Conservation (phyloP, 2,113 vertebrate genomes). For the Rhagologus leucostigma region DNA sequence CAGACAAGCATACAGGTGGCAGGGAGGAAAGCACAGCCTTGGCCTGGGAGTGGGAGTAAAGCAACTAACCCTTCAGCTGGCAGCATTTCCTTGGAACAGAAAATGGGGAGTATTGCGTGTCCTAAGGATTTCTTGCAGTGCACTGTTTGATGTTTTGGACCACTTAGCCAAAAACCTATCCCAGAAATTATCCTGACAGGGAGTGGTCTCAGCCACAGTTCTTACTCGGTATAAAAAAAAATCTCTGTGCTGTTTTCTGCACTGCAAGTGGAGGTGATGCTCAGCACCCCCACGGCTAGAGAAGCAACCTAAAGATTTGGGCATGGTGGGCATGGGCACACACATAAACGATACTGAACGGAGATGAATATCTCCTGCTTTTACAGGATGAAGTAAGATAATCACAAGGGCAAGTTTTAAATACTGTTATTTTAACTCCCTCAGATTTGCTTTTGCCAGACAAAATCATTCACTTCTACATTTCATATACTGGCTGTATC, state of each 20-base stretch:
- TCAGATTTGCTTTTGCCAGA: not conserved
- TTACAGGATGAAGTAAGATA: not conserved
- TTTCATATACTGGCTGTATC: not conserved
- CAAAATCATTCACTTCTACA: not conserved
- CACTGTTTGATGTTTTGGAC: not conserved
- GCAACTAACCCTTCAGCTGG: not conserved
- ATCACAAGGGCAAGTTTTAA: not conserved
- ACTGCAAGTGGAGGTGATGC: not conserved
- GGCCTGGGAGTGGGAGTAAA: not conserved
- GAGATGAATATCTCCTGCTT: not conserved
- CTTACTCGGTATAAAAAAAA: not conserved
- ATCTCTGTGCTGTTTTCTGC: not conserved
- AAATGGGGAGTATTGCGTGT: rapidly evolving
- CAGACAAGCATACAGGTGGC: not conserved
- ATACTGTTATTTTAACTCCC: not conserved
- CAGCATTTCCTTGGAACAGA: not conserved
- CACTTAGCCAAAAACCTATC: not conserved
- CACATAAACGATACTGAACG: not conserved
- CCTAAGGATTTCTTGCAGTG: not conserved
- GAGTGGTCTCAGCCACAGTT: not conserved
- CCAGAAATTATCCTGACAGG: not conserved
- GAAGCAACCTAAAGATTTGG: not conserved
- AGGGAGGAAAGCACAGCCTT: not conserved
- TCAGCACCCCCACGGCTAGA: not conserved
- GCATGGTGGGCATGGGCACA: not conserved